Conservation (phyloP, 2,888 invertebrate genomes). For the Allygus modestus region DNA sequence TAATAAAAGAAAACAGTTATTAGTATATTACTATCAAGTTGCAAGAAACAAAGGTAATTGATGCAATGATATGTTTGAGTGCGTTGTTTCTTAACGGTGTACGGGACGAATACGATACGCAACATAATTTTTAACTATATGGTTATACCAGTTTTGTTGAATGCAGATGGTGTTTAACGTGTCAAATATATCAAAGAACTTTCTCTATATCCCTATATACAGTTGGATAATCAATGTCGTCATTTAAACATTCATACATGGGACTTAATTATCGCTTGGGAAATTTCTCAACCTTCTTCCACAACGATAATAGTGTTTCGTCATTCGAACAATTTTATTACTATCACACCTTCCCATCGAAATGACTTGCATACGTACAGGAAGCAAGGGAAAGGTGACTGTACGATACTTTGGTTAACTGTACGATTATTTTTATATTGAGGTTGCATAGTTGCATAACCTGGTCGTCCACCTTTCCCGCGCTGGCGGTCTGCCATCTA, state of each 20-base stretch:
- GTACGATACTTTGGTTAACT: not conserved
- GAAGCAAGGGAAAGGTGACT: not conserved
- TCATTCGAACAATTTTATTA: conserved; percentile 23
- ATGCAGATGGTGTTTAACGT: too few relatives aligned
- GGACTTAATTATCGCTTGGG: not conserved
- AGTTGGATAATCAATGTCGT: too few relatives aligned
- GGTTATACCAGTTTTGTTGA: too few relatives aligned
- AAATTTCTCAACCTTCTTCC: not conserved
- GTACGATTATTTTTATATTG: not conserved
- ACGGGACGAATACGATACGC: too few relatives aligned
- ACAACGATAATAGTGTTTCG: conserved; percentile 1
- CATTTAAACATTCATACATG: not conserved
- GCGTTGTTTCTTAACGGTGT: too few relatives aligned
- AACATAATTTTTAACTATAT: too few relatives aligned
- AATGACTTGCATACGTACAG: conserved; percentile 17
- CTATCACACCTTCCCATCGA: not conserved
- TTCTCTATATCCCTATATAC: too few relatives aligned
- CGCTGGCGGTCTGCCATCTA: conserved; percentile 4
- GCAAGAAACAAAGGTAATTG: too few relatives aligned
- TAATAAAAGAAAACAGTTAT: too few relatives aligned
- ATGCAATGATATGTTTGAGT: too few relatives aligned
- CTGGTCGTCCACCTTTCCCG: conserved; percentile 26
- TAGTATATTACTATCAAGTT: too few relatives aligned
- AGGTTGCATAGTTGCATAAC: conserved; percentile 16
- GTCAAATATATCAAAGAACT: too few relatives aligned